These are phyloP conservation scores for Magallana ariakensis DNA, from an alignment of 1,140 invertebrate species.

Conservation along the genomic window DNA sequence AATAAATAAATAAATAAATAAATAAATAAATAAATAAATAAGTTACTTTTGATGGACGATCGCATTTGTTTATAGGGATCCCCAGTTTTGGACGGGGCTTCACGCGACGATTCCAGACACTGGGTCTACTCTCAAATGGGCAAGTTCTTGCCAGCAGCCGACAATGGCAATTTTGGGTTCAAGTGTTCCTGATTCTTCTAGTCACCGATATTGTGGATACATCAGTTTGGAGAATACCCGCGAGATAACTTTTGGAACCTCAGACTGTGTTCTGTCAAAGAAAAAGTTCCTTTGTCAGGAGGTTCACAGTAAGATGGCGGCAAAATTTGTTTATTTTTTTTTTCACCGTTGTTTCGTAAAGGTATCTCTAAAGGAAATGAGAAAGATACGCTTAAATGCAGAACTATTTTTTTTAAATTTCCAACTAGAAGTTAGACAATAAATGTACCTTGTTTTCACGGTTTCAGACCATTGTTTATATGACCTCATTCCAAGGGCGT, in stretches of 20 bases:
- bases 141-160: background rate
- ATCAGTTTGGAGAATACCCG: background rate
- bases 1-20: too few relatives aligned
- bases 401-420: too few relatives aligned
- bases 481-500: background rate
- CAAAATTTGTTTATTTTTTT: too few relatives aligned
- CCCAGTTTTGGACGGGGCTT: slow-evolving; percentile 13
- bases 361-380: too few relatives aligned
- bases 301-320: background rate
- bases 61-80: background rate
- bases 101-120: background rate
- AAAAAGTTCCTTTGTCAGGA: slow-evolving; percentile 29
- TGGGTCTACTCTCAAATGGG: background rate
- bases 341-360: too few relatives aligned
- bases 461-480: background rate
- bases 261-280: background rate
- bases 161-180: background rate
- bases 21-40: too few relatives aligned
- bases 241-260: background rate
- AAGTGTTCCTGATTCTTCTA: background rate
- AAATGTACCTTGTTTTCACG: too few relatives aligned
- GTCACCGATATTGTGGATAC: background rate
- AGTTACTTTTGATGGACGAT: too few relatives aligned
- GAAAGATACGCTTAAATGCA: too few relatives aligned
- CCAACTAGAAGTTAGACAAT: too few relatives aligned